Conservation (phyloP, 92 coral and sea anemone species). For the Phenganax subtilis region DNA sequence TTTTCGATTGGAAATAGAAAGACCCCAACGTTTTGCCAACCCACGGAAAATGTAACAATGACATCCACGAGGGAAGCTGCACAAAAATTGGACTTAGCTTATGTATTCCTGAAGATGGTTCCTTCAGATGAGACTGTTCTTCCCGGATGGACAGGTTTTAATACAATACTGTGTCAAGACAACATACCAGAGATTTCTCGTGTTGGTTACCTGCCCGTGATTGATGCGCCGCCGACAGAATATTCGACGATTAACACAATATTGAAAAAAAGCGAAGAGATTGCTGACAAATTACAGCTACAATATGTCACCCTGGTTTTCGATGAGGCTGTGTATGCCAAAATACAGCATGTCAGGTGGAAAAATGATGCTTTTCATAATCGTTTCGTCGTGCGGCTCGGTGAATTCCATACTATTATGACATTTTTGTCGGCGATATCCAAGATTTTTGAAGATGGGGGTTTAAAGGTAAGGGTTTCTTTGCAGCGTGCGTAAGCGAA, state of each 20-base stretch:
- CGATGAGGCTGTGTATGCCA: background rate
- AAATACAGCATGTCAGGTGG: constrained; percentile 14
- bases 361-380: background rate
- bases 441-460: background rate
- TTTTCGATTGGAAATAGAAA: constrained; percentile 31
- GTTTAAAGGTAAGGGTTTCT: background rate
- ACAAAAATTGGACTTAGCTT: constrained; percentile 30
- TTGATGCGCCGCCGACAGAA: constrained; percentile 1
- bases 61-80: constrained; percentile 18
- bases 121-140: constrained; percentile 6
- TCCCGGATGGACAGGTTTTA: constrained; percentile 16
- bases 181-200: constrained; percentile 7
- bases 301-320: background rate
- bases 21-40: constrained; percentile 33
- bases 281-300: constrained; percentile 1
- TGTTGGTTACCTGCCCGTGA: constrained; percentile 18
- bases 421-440: background rate
- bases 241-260: background rate
- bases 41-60: background rate
- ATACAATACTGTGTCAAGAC: background rate
- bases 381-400: background rate
- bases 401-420: background rate
- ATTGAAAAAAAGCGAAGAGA: background rate
- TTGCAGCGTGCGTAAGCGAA: too few relatives aligned
- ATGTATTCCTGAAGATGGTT: constrained; percentile 36